Conservation (phyloP, 2,113 vertebrate species). For the Dipodomys spectabilis region DNA sequence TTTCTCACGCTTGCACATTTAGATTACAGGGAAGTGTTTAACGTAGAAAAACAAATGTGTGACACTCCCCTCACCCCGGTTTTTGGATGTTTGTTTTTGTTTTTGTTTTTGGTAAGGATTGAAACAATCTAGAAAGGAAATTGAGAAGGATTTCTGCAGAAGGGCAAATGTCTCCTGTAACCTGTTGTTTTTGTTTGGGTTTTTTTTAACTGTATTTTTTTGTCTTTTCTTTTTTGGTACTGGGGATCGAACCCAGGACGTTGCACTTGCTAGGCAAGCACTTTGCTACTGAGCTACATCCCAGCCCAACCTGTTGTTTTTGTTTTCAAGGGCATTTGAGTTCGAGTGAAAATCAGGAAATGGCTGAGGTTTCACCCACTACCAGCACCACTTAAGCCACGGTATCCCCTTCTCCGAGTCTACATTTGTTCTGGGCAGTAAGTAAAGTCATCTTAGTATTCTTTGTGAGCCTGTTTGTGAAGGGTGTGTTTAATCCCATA, state of each 20-base stretch:
- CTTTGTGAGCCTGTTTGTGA: background rate
- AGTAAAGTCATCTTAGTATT: background rate
- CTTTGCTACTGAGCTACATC: too few species aligned
- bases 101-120: background rate
- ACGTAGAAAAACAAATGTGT: background rate
- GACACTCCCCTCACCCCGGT: background rate
- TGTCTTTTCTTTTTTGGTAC: too few species aligned
- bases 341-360: background rate
- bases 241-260: too few species aligned
- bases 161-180: background rate
- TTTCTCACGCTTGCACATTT: slow-evolving; percentile 22
- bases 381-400: background rate
- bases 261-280: too few species aligned
- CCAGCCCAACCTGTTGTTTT: background rate
- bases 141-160: background rate
- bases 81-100: background rate
- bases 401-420: background rate
- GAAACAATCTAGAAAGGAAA: background rate
- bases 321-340: background rate
- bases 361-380: background rate
- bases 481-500: background rate
- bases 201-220: too few species aligned
- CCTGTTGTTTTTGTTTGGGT: background rate
- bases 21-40: slow-evolving; percentile 4
- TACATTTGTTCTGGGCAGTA: background rate